Evolutionary conservation across 2,888 invertebrate genomes (phyloP).

Genomic region (Vanessa cardui): DNA sequence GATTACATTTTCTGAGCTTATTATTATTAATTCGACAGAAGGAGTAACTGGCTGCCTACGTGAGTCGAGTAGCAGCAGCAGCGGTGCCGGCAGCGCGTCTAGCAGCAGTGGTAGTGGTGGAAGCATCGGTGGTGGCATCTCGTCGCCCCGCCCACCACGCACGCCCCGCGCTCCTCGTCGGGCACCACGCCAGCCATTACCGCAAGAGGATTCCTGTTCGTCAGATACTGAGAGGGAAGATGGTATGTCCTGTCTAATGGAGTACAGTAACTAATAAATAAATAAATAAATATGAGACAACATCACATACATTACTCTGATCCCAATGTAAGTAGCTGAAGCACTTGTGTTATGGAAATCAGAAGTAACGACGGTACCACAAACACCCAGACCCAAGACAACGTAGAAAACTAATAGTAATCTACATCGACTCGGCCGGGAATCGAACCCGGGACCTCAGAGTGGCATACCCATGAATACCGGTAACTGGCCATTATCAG

Average conservation of each 20-base stretch:
- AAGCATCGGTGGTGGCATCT: conserved; percentile 51
- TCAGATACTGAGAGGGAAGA: conserved; percentile 84
- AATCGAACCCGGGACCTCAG: too few species aligned
- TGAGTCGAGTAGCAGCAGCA: conserved; percentile 63
- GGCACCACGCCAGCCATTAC: conserved; percentile 54
- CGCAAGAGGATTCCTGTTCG: conserved; percentile 71
- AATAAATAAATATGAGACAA: too few species aligned
- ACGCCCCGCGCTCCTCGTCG: conserved; percentile 53
- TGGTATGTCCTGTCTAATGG: conserved; percentile 50
- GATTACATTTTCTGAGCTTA: too few species aligned
- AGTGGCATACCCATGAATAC: too few species aligned
- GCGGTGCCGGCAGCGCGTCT: conserved; percentile 58
- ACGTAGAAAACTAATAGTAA: neutral
- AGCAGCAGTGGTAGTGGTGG: conserved; percentile 50
- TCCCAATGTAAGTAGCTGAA: too few species aligned
- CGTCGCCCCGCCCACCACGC: conserved; percentile 60
- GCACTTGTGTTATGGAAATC: too few species aligned
- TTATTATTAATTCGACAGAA: conserved; percentile 34
- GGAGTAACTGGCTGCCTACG: conserved; percentile 46
- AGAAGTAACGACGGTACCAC: too few species aligned
- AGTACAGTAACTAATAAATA: too few species aligned
- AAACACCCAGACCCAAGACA: too few species aligned
- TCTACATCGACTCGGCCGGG: too few species aligned
- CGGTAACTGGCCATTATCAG: too few species aligned
- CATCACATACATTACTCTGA: too few species aligned